Conservation (phyloP, 2,113 vertebrate genomes). For the Tragelaphus strepsiceros region DNA sequence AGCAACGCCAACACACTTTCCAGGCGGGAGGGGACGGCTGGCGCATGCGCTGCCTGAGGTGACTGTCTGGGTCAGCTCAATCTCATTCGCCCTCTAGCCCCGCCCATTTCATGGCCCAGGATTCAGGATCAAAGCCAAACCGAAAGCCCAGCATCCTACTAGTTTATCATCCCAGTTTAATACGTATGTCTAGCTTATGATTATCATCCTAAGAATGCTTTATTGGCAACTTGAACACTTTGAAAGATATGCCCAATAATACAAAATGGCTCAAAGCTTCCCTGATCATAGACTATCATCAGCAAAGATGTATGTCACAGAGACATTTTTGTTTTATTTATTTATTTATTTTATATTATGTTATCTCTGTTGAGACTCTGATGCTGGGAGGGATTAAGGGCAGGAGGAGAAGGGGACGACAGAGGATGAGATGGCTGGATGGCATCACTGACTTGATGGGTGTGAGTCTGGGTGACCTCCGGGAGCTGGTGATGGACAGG, state of each 20-base stretch:
- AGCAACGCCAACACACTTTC: background rate
- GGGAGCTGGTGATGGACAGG: too few relatives aligned
- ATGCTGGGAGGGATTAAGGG: too few relatives aligned
- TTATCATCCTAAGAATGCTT: background rate
- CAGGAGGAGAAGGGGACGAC: too few relatives aligned
- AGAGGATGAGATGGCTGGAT: too few relatives aligned
- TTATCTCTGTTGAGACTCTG: background rate
- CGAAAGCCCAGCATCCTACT: background rate
- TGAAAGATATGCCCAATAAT: background rate
- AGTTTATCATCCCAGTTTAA: background rate
- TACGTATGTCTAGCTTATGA: background rate
- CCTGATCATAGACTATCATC: too few relatives aligned
- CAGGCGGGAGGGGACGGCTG: fast-evolving
- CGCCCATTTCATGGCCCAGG: fast-evolving
- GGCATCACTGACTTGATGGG: too few relatives aligned
- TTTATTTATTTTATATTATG: background rate
- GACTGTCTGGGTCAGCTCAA: fast-evolving
- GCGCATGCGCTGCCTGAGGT: background rate
- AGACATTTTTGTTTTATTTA: background rate
- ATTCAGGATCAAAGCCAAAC: background rate
- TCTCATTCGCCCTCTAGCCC: fast-evolving
- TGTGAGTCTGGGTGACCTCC: too few relatives aligned
- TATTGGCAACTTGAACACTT: background rate
- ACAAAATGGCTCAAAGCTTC: background rate
- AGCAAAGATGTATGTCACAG: background rate